Conservation (phyloP, 2,113 vertebrate genomes). For the Bufo bufo region DNA sequence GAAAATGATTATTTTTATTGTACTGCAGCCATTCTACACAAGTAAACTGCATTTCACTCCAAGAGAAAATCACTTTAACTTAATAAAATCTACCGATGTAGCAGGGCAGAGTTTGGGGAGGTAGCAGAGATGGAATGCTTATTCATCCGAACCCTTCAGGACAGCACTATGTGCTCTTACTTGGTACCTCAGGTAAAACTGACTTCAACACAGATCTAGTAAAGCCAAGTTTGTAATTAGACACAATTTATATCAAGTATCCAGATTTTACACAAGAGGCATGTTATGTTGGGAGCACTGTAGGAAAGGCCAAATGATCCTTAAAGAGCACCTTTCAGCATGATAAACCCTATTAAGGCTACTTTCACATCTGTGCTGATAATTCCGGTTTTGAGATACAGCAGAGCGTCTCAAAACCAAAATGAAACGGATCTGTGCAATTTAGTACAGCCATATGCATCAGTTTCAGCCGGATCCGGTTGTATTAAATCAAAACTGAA, state of each 20-base stretch:
- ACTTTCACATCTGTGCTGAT: no score
- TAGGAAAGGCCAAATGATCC: no score
- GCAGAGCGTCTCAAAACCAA: no score
- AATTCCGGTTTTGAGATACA: no score
- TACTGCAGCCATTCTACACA: conserved; percentile 4
- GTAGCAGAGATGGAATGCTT: background rate
- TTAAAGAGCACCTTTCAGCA: no score
- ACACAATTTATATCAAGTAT: background rate
- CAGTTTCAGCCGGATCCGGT: no score
- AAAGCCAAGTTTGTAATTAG: background rate
- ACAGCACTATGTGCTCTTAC: background rate
- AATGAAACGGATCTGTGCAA: no score
- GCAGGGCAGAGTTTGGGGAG: background rate
- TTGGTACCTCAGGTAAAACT: background rate
- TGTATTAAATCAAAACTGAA: no score
- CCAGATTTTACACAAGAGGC: no score
- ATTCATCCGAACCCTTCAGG: background rate
- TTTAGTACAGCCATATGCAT: no score
- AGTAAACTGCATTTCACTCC: background rate
- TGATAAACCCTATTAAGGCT: no score
- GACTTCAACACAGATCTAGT: background rate
- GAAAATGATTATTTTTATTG: conserved; percentile 31
- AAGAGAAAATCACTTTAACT: background rate
- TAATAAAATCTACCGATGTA: conserved; percentile 11
- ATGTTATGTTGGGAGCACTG: no score